phyloP scores from a whole-genome alignment of 2,797 vertebrate species.

The Ambastaia sidthimunki region DNA sequence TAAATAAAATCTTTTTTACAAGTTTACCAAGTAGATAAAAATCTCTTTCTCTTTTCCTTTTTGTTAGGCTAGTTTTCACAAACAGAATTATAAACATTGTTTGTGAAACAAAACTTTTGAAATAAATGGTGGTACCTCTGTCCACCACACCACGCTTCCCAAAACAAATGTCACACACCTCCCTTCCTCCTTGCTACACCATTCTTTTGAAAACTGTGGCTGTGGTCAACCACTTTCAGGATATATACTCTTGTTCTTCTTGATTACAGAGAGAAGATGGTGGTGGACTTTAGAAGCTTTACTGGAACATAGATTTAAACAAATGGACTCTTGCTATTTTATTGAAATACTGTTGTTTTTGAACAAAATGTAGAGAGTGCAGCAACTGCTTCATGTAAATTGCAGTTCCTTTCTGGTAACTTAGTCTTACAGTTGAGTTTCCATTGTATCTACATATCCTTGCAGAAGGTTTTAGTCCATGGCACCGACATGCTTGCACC shows the following conservation, averaged over 20 bases:
- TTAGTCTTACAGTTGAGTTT: slow-evolving; percentile 5
- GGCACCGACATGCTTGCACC: background rate
- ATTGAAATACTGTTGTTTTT: slow-evolving; percentile 32
- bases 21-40: background rate
- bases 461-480: background rate
- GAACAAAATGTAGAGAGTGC: background rate
- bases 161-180: slow-evolving; percentile 25
- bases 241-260: slow-evolving; percentile 46
- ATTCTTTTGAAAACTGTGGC: slow-evolving; percentile 29
- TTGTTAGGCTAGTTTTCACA: too few relatives aligned
- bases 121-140: slow-evolving; percentile 28
- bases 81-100: too few relatives aligned
- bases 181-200: slow-evolving; percentile 42
- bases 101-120: slow-evolving; percentile 37
- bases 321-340: slow-evolving; percentile 40
- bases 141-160: slow-evolving; percentile 23
- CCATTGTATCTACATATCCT: background rate
- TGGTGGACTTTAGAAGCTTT: slow-evolving; percentile 29
- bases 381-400: background rate
- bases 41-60: too few relatives aligned
- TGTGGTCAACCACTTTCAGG: slow-evolving; percentile 51
- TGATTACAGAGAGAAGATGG: slow-evolving; percentile 43
- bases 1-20: background rate
- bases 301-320: slow-evolving; percentile 51
- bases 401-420: slow-evolving; percentile 29